Conservation (phyloP, 64 coral and sea anemone species). For the Catalaphyllia jardinei region DNA sequence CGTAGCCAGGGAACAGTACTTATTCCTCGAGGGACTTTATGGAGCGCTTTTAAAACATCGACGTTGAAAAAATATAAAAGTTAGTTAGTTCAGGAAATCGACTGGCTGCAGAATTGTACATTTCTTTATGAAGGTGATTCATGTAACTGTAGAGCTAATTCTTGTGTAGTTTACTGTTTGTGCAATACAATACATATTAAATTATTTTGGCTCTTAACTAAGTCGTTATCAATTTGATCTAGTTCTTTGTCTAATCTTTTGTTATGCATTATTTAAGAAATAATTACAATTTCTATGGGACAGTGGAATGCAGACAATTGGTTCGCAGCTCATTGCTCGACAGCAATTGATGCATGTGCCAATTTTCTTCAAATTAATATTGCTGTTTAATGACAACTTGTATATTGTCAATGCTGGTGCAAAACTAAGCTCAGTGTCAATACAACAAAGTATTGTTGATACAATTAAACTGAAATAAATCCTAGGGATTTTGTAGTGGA, state of each 20-base stretch:
- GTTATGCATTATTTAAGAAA: background rate
- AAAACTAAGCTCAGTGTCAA: too few relatives aligned
- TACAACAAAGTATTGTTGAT: too few relatives aligned
- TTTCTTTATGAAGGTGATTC: too few relatives aligned
- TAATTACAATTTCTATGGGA: background rate
- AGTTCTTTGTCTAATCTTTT: background rate
- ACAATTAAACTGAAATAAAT: too few relatives aligned
- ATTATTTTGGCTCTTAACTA: background rate
- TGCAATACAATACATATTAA: background rate
- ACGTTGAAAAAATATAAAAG: background rate
- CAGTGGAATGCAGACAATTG: background rate
- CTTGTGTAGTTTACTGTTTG: too few relatives aligned
- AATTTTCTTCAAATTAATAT: too few relatives aligned
- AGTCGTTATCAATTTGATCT: background rate
- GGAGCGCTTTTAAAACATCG: background rate
- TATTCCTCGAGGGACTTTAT: background rate
- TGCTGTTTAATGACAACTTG: too few relatives aligned
- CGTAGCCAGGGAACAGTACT: background rate
- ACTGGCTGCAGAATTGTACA: background rate
- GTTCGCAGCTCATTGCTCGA: background rate
- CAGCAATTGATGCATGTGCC: too few relatives aligned
- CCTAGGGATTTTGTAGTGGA: too few relatives aligned
- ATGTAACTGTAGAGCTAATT: too few relatives aligned
- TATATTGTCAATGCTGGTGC: too few relatives aligned
- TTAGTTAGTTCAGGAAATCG: background rate